Evolutionary conservation across 2,113 vertebrate genomes (phyloP), one percentile per base, ranked within the genome.

Genomic region (Percopsis transmontana): DNA sequence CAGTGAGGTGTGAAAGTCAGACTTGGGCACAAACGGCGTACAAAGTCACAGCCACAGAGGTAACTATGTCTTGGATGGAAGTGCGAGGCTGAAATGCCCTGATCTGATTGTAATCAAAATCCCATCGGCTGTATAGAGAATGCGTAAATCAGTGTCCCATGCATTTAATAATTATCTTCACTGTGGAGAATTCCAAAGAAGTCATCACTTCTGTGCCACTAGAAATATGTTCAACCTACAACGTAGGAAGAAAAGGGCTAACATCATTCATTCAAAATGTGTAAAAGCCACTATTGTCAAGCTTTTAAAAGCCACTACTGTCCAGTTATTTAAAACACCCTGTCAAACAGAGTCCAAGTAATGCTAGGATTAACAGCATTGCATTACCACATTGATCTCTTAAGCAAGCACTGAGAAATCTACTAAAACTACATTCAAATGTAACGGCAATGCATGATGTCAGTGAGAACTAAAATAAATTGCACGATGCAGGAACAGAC

Each of bases 1-100:
- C 79, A 76, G 54, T 68, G 33, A 82, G 47, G 53, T 76, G 76
- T 74, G 72, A 86, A 87, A 83, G 77, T 70, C 27, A 33, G 8
- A 33, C 27, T 7, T 67, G 48, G 27, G 55, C 58, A 48, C 72
- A 68, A 79, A 77, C 56, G 76, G 77, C 70, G 65, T 59, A 50
- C 2, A 11, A 27, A 24, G 21, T 1, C 18, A 52, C 16, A 52
- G 19, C 11, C 21, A 21, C 38, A 41, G 12, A 47, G 18, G n/a
- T 15, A 60, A 33, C 11, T 33, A 33, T 33, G 27, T 33, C 27
- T 33, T 33, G 27, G 27, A 33, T 33, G 27, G 27, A 33, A 4
- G 27, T 33, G 27, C 51, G 14, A 53, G 13, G 13, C 40, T 59
- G 24, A 10, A 5, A 13, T 18, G 27, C 21, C 67, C 48, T 6